Base-by-base conservation (phyloP, 2,113 vertebrate genomes). In the Zingel zingel region DNA sequence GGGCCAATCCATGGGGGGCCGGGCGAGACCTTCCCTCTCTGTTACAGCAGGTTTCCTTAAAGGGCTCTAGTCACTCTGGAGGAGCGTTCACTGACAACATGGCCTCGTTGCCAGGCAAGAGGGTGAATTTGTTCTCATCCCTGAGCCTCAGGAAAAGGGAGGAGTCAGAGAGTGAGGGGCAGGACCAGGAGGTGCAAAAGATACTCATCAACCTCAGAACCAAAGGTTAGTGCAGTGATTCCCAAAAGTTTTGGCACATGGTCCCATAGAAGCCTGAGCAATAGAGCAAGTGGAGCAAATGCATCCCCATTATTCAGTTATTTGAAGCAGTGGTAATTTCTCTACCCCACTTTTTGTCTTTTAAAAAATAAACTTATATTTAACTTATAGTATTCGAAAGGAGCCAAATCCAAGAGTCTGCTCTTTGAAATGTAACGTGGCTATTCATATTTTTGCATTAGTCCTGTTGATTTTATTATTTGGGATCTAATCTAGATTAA, bases 91-190 rank as follows among this genome's bases (percentile, higher is more conserved):
- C 80, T 11, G 90, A 94, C 1, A 82, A 93, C 77, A 68, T 88
- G 62, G 80, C 84, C 10, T 79, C 88, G 0, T 53, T 91, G 63
- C 76, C 91, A 0, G 86, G 74, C 39, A 87, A 85, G 58, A 94
- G 87, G 66, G 65, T 95, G 13, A 90, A 93, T 84, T 82, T 95
- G 71, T 96, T 95, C 86, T 95, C 95, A 5, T 96, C 95, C 0
- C 82, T 96, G 77, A 89, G 94, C 70, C 77, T 95, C 57, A 95
- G 88, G 81, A 95, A 93, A 84, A 90, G 47, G 33, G 70, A 89
- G 39, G 48, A 19, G 21, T 79, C 75, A 0, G 73, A 61, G 23
- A 33, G 58, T 0, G 71, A 76, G 14, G 58, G 71, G 12, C 86
- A 48, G 53, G 86, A 91, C 25, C 77, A 84, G 48, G 88, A 89